phyloP scores from a whole-genome alignment of 2,797 vertebrate genomes.

The Trachops cirrhosus region DNA sequence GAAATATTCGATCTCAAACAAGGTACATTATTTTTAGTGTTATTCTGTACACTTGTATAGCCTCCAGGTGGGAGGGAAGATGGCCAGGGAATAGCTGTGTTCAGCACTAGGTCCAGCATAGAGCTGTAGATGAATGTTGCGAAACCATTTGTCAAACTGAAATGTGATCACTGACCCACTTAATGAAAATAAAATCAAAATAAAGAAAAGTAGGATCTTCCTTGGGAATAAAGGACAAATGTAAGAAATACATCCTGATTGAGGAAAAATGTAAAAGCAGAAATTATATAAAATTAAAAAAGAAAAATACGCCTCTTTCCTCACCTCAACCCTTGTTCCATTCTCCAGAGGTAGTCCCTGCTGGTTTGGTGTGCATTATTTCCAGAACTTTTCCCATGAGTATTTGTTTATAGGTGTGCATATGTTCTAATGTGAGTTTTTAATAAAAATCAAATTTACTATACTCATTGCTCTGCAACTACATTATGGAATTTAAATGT shows the following conservation, averaged over 20 bases:
- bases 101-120: background rate
- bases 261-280: background rate
- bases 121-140: background rate
- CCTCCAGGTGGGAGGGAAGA: background rate
- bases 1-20: background rate
- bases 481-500: background rate
- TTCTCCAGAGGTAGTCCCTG: background rate
- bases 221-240: background rate
- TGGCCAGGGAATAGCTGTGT: background rate
- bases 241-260: background rate
- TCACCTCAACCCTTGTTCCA: background rate
- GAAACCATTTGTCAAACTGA: background rate
- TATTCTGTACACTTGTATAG: background rate
- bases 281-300: background rate
- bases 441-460: background rate
- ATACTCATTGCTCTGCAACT: background rate
- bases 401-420: background rate
- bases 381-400: background rate
- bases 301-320: background rate
- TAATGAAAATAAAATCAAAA: conserved; percentile 31
- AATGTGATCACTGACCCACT: background rate
- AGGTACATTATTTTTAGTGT: background rate
- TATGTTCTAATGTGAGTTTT: background rate
- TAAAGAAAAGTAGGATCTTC: background rate
- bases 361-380: background rate